These are phyloP conservation scores for Anarrhichthys ocellatus DNA, from an alignment of 2,113 vertebrate genomes.

Conservation along the genomic window DNA sequence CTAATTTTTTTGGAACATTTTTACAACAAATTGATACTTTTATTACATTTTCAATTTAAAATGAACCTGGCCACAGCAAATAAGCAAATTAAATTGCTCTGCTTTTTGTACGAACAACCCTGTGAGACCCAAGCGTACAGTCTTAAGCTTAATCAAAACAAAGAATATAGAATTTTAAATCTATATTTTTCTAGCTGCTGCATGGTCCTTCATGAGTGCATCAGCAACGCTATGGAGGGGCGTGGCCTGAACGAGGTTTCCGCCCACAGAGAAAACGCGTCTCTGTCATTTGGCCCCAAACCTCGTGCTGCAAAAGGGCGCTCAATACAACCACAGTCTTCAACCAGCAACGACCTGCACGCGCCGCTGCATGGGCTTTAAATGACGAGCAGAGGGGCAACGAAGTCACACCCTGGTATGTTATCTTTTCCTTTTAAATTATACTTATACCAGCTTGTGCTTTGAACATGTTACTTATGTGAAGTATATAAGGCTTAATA, in stretches of 20 bases:
- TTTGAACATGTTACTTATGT: background rate
- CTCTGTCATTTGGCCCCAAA: constrained; percentile 58
- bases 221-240: constrained; percentile 29
- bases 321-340: constrained; percentile 63
- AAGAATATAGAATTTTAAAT: background rate
- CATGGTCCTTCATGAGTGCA: background rate
- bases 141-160: background rate
- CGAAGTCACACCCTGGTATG: constrained; percentile 39
- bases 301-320: constrained; percentile 72
- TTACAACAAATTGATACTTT: background rate
- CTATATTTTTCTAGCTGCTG: background rate
- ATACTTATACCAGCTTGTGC: background rate
- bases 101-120: background rate
- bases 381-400: background rate
- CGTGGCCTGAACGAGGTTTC: constrained; percentile 46
- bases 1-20: background rate
- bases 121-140: background rate
- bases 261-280: constrained; percentile 73
- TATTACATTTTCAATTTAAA: background rate
- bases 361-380: constrained; percentile 17
- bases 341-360: constrained; percentile 24
- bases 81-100: background rate
- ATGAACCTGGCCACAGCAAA: background rate
- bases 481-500: background rate
- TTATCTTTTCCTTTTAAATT: background rate